phyloP scores from a whole-genome alignment of 2,113 vertebrate species.

The Nycticebus coucang region DNA sequence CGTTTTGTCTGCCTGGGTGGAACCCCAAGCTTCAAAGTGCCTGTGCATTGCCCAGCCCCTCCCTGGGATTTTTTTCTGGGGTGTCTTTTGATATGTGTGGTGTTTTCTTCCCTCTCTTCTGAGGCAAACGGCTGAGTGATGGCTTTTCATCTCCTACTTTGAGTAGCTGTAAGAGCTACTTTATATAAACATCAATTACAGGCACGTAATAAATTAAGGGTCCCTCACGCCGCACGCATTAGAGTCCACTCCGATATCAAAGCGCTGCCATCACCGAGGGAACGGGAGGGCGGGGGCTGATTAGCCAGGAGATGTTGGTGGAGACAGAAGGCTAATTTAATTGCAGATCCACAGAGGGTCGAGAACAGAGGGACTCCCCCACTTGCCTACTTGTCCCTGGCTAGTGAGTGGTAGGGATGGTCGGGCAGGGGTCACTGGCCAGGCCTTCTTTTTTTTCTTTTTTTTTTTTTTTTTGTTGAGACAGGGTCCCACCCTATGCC shows the following conservation, averaged over 20 bases:
- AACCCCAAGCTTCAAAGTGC: slow-evolving; percentile 49
- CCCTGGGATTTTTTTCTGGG: slow-evolving; percentile 40
- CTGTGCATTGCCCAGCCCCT: slow-evolving; percentile 52
- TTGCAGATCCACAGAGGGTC: slow-evolving; percentile 65
- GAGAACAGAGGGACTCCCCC: not conserved
- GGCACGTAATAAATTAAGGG: slow-evolving; percentile 86
- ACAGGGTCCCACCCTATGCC: too few relatives aligned
- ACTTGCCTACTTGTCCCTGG: not conserved
- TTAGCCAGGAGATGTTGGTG: slow-evolving; percentile 72
- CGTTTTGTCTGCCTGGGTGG: not conserved
- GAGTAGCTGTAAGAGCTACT: slow-evolving; percentile 88
- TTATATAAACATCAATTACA: slow-evolving; percentile 89
- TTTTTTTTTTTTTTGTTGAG: too few relatives aligned
- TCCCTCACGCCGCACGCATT: slow-evolving; percentile 80
- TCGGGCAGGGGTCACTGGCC: not conserved
- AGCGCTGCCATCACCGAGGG: slow-evolving; percentile 77
- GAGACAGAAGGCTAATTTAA: slow-evolving; percentile 73
- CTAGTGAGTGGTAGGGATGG: not conserved
- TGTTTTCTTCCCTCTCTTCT: slow-evolving; percentile 76
- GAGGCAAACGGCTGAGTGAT: slow-evolving; percentile 87
- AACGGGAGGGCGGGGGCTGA: slow-evolving; percentile 76
- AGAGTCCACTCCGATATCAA: slow-evolving; percentile 83
- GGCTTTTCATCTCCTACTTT: slow-evolving; percentile 85
- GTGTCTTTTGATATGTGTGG: slow-evolving; percentile 62
- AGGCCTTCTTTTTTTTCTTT: not conserved